These are phyloP conservation scores for Echinops telfairi DNA, from an alignment of 2,113 vertebrate genomes.

Conservation along the genomic window DNA sequence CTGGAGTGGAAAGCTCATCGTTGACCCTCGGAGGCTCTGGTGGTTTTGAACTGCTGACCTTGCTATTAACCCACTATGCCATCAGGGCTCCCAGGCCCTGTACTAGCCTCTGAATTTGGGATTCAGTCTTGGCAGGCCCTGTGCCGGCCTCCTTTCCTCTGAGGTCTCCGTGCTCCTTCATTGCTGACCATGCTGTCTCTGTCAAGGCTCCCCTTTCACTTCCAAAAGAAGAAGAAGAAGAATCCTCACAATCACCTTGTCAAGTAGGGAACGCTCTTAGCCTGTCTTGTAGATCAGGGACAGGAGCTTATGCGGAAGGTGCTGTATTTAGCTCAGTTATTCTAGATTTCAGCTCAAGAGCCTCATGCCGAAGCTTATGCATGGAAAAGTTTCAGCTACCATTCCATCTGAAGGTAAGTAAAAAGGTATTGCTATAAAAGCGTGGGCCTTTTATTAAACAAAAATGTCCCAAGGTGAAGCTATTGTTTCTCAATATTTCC, in stretches of 20 bases:
- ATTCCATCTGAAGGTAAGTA: background rate
- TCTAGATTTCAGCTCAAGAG: background rate
- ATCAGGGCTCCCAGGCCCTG: background rate
- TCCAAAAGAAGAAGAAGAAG: background rate
- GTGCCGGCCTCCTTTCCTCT: background rate
- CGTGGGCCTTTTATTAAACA: no score
- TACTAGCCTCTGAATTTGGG: slow-evolving; percentile 4
- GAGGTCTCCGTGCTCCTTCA: background rate
- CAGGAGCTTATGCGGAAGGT: background rate
- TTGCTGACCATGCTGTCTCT: background rate
- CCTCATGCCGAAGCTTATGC: background rate
- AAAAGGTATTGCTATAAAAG: no score
- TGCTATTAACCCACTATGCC: no score
- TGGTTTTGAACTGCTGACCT: no score
- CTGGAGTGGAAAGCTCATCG: no score
- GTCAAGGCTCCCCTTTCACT: background rate
- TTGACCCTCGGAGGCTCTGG: no score
- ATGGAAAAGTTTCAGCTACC: background rate
- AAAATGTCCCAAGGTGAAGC: no score
- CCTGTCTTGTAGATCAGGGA: background rate
- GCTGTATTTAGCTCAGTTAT: background rate
- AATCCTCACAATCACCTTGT: background rate
- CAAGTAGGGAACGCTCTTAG: background rate
- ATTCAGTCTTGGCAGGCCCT: background rate
- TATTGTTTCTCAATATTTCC: no score